These are phyloP conservation scores for Eulithis prunata DNA, from an alignment of 2,888 invertebrate species.

Conservation along the genomic window DNA sequence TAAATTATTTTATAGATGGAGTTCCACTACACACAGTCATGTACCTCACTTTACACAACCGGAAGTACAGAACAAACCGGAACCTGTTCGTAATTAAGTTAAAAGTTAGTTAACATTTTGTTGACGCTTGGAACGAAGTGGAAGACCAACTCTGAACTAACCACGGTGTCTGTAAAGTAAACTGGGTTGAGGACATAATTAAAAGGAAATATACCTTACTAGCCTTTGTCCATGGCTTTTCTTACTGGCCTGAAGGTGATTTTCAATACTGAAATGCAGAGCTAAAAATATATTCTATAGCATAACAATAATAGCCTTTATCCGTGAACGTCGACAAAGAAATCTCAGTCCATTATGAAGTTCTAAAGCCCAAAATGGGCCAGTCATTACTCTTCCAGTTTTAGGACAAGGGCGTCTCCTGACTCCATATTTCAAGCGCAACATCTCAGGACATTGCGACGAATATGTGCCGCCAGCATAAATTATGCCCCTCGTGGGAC, in stretches of 20 bases:
- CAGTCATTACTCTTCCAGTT: constrained; percentile 56
- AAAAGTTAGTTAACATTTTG: constrained; percentile 33
- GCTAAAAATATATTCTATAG: neutral
- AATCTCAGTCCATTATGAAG: constrained; percentile 37
- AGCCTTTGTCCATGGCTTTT: neutral
- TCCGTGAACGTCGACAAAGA: constrained; percentile 17
- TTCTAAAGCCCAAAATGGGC: constrained; percentile 53
- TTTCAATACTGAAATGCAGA: no score
- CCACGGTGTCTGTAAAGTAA: constrained; percentile 26
- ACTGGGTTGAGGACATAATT: constrained; percentile 27
- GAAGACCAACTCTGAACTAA: constrained; percentile 31
- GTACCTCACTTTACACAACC: neutral
- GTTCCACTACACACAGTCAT: neutral
- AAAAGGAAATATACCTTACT: constrained; percentile 18
- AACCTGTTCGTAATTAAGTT: constrained; percentile 32
- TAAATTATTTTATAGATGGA: neutral
- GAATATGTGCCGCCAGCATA: constrained; percentile 55
- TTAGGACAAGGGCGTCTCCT: constrained; percentile 43
- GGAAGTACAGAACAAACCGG: constrained; percentile 7
- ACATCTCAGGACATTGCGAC: constrained; percentile 55
- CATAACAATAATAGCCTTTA: neutral
- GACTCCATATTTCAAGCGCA: constrained; percentile 53
- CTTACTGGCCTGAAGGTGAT: no score
- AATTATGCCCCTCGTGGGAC: constrained; percentile 66
- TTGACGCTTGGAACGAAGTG: constrained; percentile 27